phyloP scores from a whole-genome alignment of 2,113 vertebrate species.

The Asarcornis scutulata region DNA sequence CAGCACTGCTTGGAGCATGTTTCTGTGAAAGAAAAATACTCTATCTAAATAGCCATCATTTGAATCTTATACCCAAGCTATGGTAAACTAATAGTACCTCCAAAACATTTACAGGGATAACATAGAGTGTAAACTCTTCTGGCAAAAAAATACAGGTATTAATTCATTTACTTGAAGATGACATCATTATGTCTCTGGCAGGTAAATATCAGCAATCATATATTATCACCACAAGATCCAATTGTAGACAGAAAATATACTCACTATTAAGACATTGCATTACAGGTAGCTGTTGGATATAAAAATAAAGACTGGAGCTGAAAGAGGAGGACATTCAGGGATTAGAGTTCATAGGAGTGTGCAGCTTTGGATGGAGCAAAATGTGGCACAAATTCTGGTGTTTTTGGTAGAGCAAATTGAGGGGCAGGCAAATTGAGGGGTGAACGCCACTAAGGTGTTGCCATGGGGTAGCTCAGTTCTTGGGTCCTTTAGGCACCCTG shows the following conservation, averaged over 20 bases:
- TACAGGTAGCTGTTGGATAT: background rate
- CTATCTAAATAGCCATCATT: background rate
- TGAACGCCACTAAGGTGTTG: background rate
- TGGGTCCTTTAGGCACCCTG: too few relatives aligned
- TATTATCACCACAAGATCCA: background rate
- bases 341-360: background rate
- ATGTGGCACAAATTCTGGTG: background rate
- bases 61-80: background rate
- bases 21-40: background rate
- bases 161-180: background rate
- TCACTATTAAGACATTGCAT: background rate
- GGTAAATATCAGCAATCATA: background rate
- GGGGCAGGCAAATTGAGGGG: background rate
- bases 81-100: background rate
- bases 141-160: background rate
- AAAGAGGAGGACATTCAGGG: background rate
- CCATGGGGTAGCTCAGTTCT: background rate
- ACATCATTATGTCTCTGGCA: background rate
- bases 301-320: background rate
- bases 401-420: too few relatives aligned
- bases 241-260: background rate
- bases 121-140: background rate
- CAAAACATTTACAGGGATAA: background rate
- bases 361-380: background rate
- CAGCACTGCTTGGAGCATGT: background rate